A percentile compares a stretch with the other conserved stretches of the same genome.
Conservation (phyloP, 2,888 invertebrate genomes). For the Pyrrhosoma nymphula region DNA sequence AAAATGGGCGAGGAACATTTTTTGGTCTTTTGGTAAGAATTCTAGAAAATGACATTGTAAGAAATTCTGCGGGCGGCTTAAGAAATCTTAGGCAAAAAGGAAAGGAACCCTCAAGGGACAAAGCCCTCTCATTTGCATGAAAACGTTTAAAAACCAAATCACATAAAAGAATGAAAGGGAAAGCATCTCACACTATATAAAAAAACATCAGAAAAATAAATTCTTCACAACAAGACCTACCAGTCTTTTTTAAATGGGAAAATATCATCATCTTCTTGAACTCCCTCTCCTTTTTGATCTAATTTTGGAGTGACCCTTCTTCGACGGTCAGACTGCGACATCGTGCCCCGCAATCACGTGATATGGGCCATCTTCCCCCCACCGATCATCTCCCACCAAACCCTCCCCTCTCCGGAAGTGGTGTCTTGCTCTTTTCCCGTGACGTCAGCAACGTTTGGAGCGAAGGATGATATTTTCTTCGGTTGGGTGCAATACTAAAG, state of each 20-base stretch:
- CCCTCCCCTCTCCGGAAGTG: too few relatives aligned
- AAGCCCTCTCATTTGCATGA: neutral
- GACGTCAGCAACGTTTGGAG: constrained; percentile 21
- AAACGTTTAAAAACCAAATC: neutral
- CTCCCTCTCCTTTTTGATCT: neutral
- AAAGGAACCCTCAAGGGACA: neutral
- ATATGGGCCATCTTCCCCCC: neutral
- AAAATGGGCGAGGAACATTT: too few relatives aligned
- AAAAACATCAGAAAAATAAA: neutral
- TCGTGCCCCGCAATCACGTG: constrained; percentile 28
- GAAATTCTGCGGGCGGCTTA: neutral
- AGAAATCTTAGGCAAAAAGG: neutral
- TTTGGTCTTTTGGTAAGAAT: too few relatives aligned
- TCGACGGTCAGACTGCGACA: constrained; percentile 1
- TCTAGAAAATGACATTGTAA: too few relatives aligned
- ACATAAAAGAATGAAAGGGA: neutral
- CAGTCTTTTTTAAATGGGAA: neutral
- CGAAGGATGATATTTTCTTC: neutral
- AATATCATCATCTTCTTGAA: neutral
- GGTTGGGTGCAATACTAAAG: neutral
- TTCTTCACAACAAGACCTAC: neutral
- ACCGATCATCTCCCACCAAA: neutral
- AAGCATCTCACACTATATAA: neutral
- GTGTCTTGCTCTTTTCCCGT: neutral
- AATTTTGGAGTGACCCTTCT: constrained; percentile 34